These are phyloP conservation scores for Hypomecis punctinalis DNA, from an alignment of 2,888 invertebrate species.

Conservation along the genomic window DNA sequence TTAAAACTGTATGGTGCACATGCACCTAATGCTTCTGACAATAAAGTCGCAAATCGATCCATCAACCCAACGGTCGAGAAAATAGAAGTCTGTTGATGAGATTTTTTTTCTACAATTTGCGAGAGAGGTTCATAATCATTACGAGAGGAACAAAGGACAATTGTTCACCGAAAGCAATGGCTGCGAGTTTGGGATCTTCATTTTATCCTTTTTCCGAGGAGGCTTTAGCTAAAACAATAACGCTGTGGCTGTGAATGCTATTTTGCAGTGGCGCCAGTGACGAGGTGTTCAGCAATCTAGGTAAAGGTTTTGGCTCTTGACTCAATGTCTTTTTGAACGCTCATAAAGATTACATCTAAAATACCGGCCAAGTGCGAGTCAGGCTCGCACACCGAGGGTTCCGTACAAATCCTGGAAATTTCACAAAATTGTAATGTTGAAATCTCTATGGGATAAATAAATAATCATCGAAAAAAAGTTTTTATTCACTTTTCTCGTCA, in stretches of 20 bases:
- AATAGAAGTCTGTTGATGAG: constrained; percentile 24
- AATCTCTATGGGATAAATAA: no score
- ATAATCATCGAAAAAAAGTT: no score
- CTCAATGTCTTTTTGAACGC: neutral
- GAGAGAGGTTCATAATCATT: constrained; percentile 33
- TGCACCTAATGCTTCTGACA: constrained; percentile 4
- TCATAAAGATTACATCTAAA: constrained; percentile 8
- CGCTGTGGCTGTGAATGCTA: constrained; percentile 12
- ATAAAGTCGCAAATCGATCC: constrained; percentile 7
- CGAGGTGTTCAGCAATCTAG: constrained; percentile 6
- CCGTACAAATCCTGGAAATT: no score
- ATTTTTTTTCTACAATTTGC: constrained; percentile 31
- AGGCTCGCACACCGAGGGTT: no score
- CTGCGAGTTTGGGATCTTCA: constrained; percentile 30
- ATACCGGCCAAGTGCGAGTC: no score
- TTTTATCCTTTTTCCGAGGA: constrained; percentile 28
- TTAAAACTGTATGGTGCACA: neutral
- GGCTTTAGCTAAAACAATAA: constrained; percentile 36
- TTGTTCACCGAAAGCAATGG: constrained; percentile 26
- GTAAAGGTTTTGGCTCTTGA: constrained; percentile 3
- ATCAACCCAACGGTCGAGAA: constrained; percentile 1
- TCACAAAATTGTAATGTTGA: no score
- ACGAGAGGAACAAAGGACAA: constrained; percentile 30
- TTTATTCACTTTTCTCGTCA: no score
- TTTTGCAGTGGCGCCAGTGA: constrained; percentile 23